Evolutionary conservation across 1,140 invertebrate species (phyloP).

Genomic region (Eumeta japonica): DNA sequence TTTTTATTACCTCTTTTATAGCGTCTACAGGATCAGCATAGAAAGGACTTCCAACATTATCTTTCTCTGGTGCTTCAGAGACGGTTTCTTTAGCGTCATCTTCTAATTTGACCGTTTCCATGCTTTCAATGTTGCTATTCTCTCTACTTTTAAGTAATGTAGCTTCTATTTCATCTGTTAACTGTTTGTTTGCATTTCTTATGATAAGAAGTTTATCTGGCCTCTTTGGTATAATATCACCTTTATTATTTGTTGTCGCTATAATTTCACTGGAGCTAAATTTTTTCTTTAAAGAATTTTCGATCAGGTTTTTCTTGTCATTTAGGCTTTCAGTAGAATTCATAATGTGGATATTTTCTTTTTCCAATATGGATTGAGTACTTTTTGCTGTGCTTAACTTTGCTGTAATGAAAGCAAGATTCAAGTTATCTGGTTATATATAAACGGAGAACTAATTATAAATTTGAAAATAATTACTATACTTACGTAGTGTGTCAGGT

Average conservation of each 20-base stretch:
- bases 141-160: constrained; percentile 39
- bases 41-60: constrained; percentile 79
- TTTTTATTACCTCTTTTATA: constrained; percentile 61
- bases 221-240: constrained; percentile 48
- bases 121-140: constrained; percentile 43
- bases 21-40: constrained; percentile 91
- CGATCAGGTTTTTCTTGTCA: constrained; percentile 40
- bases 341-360: constrained; percentile 42
- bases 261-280: constrained; percentile 49
- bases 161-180: constrained; percentile 50
- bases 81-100: constrained; percentile 28
- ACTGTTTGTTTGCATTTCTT: constrained; percentile 52
- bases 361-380: constrained; percentile 45
- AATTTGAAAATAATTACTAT: background rate
- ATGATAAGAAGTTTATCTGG: constrained; percentile 52
- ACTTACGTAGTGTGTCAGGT: constrained; percentile 65
- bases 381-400: constrained; percentile 46
- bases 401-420: constrained; percentile 33
- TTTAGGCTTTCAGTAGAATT: constrained; percentile 43
- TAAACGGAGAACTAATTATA: constrained; percentile 6
- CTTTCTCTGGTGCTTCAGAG: constrained; percentile 44
- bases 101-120: constrained; percentile 49
- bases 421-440: too few relatives aligned
- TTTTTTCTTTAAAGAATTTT: constrained; percentile 41
- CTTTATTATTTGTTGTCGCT: constrained; percentile 55